These are phyloP conservation scores for Lochmaea crataegi DNA, from an alignment of 2,888 invertebrate genomes.

Conservation along the genomic window DNA sequence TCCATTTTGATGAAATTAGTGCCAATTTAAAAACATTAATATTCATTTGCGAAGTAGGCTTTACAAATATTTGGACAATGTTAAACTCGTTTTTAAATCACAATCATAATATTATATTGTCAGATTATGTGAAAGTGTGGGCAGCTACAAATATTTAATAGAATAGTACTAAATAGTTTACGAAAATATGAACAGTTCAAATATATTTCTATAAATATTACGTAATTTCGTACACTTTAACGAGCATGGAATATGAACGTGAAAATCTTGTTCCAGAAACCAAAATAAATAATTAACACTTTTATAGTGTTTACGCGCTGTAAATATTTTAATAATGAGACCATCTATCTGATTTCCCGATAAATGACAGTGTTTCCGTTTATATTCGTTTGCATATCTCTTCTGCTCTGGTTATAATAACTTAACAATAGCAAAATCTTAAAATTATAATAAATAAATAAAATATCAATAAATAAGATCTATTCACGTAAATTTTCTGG, in stretches of 20 bases:
- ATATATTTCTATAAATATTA: conserved; percentile 7
- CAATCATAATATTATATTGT: not conserved
- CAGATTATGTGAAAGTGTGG: not conserved
- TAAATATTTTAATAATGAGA: conserved; percentile 24
- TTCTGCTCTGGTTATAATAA: not conserved
- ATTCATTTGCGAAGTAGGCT: no score
- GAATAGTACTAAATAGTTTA: not conserved
- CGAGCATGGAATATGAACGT: conserved; percentile 1
- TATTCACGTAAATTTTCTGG: no score
- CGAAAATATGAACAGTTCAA: not conserved
- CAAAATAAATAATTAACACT: conserved; percentile 23
- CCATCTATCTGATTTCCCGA: conserved; percentile 20
- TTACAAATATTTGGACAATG: not conserved
- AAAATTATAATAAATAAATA: no score
- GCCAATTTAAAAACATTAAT: no score
- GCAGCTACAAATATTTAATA: conserved; percentile 1
- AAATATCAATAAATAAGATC: no score
- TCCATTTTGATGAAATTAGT: no score
- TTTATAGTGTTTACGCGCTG: conserved; percentile 19
- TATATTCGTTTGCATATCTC: conserved; percentile 8
- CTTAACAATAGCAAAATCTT: not conserved
- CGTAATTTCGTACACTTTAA: not conserved
- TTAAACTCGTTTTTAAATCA: not conserved
- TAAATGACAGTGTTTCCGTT: conserved; percentile 4
- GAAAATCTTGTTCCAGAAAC: conserved; percentile 12